Base-by-base conservation (phyloP, 2,888 invertebrate genomes). In the Thereva unica region DNA sequence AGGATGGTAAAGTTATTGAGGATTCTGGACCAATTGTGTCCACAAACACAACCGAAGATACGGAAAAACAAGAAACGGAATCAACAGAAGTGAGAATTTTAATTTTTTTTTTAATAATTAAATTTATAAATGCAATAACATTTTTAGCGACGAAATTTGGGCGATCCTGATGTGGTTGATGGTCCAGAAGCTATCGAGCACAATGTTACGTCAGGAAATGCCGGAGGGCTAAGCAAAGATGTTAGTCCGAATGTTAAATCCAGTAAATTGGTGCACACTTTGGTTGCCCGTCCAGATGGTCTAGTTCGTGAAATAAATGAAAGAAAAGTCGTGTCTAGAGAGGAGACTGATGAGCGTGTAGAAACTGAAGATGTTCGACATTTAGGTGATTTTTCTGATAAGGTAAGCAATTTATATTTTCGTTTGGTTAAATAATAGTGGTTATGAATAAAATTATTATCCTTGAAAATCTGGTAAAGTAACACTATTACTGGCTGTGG, bases 21-120 rank as follows among this genome's bases (percentile, higher is more conserved):
- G 95, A 95, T 82, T 89, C 93, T 4, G 95, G 95, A 8, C 95
- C 95, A 4, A 88, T 93, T 80, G 90, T 95, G 76, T 93, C 93
- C 73, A 94, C 93, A 71, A 92, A 92, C 72, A 94, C 94, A 70
- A 94, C 92, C 54, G 93, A 94, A 82, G 93, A 95, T 78, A 91
- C 92, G 54, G 91, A 93, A 76, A 93, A 92, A 68, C 91, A 93
- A 77, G 93, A 94, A 78, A 90, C 90, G 72, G 91, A 93, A 77
- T 91, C 93, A 75, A 92, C 92, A 68, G 93, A 94, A 87, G 89
- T 89, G 72, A 72, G 69, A 23, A 23, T 23, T 67, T 57, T n/a
- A 47, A 7, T 3, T 52, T 35, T 8, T 23, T 49, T 47, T 65
- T 42, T 7, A 63, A 23, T 50, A 53, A n/a, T n/a, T 5, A n/a